Evolutionary conservation across 2,888 invertebrate species (phyloP).

Genomic region (Macrosiphum euphorbiae): DNA sequence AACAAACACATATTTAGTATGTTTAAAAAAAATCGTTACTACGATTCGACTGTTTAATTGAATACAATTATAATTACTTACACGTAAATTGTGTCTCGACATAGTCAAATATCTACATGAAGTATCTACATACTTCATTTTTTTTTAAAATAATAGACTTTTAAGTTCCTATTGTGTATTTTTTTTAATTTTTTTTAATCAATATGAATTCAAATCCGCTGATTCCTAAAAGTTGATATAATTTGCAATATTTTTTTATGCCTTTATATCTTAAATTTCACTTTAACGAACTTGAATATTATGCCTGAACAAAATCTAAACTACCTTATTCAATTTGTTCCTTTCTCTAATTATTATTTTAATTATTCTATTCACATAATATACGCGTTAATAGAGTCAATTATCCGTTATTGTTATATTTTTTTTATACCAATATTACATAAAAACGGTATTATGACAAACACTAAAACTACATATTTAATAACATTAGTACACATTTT

Average conservation of each 20-base stretch:
- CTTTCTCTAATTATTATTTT: neutral
- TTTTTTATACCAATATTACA: neutral
- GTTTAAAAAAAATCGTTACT: too few species aligned
- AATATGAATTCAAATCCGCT: neutral
- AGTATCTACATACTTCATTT: neutral
- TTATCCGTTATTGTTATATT: neutral
- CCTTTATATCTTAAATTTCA: neutral
- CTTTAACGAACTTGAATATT: neutral
- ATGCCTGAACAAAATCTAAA: neutral
- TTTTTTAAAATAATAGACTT: neutral
- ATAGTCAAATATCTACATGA: neutral
- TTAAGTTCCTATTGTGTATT: neutral
- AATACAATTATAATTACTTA: neutral
- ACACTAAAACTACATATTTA: neutral
- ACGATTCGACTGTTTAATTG: too few species aligned
- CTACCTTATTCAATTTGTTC: neutral
- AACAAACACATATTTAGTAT: neutral
- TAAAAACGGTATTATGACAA: neutral
- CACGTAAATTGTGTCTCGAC: neutral
- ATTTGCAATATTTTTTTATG: neutral
- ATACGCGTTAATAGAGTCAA: neutral
- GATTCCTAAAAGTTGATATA: neutral
- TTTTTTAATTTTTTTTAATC: neutral
- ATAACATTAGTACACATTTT: neutral
- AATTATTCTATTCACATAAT: neutral